Percentiles rank a stretch among this genome's conserved stretches.
Evolutionary conservation across 2,888 invertebrate genomes (phyloP).

Genomic region (Odontocerum albicorne): DNA sequence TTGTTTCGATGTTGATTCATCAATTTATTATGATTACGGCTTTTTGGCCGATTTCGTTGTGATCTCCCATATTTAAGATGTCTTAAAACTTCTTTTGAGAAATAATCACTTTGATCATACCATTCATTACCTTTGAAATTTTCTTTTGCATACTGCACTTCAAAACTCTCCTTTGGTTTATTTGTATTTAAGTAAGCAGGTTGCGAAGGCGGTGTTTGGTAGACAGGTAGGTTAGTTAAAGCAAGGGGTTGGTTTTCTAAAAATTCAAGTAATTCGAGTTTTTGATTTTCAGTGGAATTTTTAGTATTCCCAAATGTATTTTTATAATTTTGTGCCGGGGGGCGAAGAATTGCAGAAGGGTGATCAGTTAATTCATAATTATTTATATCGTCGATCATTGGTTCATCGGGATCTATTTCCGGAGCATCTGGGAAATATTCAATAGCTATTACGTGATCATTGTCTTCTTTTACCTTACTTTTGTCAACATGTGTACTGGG

Average conservation of each 20-base stretch:
- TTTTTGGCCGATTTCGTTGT: slow-evolving; percentile 11
- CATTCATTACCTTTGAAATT: slow-evolving; percentile 34
- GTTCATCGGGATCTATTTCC: slow-evolving; percentile 4
- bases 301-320: neutral
- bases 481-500: slow-evolving; percentile 6
- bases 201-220: slow-evolving; percentile 27
- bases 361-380: neutral
- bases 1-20: neutral
- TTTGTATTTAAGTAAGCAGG: slow-evolving; percentile 11
- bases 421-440: slow-evolving; percentile 15
- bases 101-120: slow-evolving; percentile 32
- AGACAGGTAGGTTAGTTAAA: slow-evolving; percentile 20
- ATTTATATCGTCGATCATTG: neutral
- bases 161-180: slow-evolving; percentile 17
- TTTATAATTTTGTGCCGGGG: slow-evolving; percentile 16
- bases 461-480: slow-evolving; percentile 1
- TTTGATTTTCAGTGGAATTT: neutral
- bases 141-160: slow-evolving; percentile 29
- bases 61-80: slow-evolving; percentile 1
- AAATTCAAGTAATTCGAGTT: neutral
- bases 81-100: slow-evolving; percentile 28
- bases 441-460: slow-evolving; percentile 8
- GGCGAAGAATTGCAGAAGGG: slow-evolving; percentile 13
- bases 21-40: slow-evolving; percentile 10
- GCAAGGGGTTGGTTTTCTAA: slow-evolving; percentile 25